Conservation (phyloP, 2,113 vertebrate species). For the Hemibagrus wyckioides region DNA sequence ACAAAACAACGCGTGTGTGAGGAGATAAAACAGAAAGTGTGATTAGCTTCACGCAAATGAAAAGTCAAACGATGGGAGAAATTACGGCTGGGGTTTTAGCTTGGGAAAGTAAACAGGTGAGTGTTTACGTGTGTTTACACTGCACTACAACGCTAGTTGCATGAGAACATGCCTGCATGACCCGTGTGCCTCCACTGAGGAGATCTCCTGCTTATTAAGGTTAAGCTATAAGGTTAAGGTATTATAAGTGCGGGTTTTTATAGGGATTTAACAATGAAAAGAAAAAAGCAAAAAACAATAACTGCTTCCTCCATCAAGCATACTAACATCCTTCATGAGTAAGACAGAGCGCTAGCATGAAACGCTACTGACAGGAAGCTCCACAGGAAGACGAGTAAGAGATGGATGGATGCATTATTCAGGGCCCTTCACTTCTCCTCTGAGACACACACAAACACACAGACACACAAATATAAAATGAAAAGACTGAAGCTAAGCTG, state of each 20-base stretch:
- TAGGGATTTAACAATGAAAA: too few relatives aligned
- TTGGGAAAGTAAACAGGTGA: neutral
- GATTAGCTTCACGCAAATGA: neutral
- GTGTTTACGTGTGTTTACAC: neutral
- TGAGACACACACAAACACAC: neutral
- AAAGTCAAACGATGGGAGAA: neutral
- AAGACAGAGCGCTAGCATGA: neutral
- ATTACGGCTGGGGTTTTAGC: neutral
- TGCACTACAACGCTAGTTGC: neutral
- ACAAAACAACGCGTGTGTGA: neutral
- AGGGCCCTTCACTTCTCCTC: neutral
- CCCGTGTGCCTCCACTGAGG: neutral
- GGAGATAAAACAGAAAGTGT: neutral
- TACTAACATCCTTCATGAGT: slow-evolving; percentile 23
- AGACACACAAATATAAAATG: neutral
- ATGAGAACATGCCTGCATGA: neutral
- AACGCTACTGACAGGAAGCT: slow-evolving; percentile 23
- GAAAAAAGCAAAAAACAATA: slow-evolving; percentile 34
- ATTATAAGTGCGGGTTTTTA: neutral
- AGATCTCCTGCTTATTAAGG: neutral
- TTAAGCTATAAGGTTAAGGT: neutral
- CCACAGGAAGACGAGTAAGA: neutral
- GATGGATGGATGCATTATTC: slow-evolving; percentile 38
- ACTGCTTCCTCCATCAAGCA: neutral
- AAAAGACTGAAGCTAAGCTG: neutral